A percentile compares a stretch with the other conserved stretches of the same genome.
Conservation (phyloP, 2,113 vertebrate genomes). For the Chaetura pelagica region DNA sequence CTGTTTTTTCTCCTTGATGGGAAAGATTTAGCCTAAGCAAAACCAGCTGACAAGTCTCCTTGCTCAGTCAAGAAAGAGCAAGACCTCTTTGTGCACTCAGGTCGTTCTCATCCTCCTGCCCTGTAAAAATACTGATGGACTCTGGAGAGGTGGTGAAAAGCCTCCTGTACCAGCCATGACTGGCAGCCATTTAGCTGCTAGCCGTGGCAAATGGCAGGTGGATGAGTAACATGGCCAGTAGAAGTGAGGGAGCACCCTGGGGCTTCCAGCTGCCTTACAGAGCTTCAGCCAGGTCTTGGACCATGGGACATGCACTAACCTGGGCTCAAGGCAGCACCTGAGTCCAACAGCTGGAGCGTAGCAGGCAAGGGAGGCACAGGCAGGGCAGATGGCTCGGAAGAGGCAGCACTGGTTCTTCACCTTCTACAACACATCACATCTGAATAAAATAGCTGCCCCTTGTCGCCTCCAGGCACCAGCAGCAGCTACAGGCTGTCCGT, state of each 20-base stretch:
- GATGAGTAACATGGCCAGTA: not conserved
- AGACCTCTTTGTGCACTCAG: fast-evolving
- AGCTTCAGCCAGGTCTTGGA: not conserved
- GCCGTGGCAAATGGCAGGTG: not conserved
- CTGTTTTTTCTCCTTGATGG: not conserved
- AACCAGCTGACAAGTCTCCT: not conserved
- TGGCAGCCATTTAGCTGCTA: fast-evolving
- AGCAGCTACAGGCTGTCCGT: fast-evolving
- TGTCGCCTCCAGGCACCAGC: not conserved
- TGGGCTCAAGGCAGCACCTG: fast-evolving
- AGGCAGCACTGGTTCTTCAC: fast-evolving
- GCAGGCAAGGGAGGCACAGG: not conserved
- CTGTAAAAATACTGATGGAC: not conserved
- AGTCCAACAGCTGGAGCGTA: not conserved
- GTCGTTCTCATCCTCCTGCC: not conserved
- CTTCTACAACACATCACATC: not conserved
- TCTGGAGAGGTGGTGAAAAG: not conserved
- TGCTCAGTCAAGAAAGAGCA: not conserved
- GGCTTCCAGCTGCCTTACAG: not conserved
- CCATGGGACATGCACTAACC: not conserved
- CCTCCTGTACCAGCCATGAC: not conserved
- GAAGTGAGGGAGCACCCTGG: not conserved
- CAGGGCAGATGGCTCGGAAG: not conserved
- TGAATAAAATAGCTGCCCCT: not conserved
- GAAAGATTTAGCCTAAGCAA: not conserved